Evolutionary conservation across 2,113 vertebrate genomes (phyloP).

Genomic region (Phylloscopus whistleri): DNA sequence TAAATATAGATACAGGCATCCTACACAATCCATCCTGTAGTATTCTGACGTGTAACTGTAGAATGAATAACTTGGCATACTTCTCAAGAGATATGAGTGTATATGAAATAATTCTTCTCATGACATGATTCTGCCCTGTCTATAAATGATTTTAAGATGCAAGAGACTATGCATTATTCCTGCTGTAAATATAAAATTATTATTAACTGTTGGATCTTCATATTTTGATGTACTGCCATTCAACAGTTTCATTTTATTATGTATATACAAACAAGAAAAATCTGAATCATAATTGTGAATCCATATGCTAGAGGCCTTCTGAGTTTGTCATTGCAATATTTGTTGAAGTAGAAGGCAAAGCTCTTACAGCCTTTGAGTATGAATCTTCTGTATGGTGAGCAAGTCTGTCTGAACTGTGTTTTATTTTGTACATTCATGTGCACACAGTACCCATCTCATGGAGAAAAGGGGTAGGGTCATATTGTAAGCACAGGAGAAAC

Average conservation of each 20-base stretch:
- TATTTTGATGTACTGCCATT: background rate
- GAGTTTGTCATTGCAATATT: background rate
- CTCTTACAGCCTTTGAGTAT: background rate
- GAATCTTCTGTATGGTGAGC: background rate
- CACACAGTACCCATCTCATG: background rate
- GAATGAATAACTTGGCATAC: background rate
- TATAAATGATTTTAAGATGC: background rate
- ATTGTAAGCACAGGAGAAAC: background rate
- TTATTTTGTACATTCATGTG: background rate
- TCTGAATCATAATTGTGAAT: background rate
- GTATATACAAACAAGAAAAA: background rate
- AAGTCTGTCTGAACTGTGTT: background rate
- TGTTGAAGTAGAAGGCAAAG: background rate
- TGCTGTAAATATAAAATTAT: background rate
- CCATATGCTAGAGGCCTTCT: background rate
- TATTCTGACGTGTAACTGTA: background rate
- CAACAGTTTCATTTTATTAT: background rate
- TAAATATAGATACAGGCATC: background rate
- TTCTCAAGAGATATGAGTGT: background rate
- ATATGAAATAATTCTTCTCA: background rate
- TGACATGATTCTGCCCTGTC: background rate
- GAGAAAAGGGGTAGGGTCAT: background rate
- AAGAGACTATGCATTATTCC: background rate
- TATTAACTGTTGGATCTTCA: background rate
- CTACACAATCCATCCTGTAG: background rate